Evolutionary conservation across 2,113 vertebrate genomes (phyloP).

Genomic region (Athene noctua): DNA sequence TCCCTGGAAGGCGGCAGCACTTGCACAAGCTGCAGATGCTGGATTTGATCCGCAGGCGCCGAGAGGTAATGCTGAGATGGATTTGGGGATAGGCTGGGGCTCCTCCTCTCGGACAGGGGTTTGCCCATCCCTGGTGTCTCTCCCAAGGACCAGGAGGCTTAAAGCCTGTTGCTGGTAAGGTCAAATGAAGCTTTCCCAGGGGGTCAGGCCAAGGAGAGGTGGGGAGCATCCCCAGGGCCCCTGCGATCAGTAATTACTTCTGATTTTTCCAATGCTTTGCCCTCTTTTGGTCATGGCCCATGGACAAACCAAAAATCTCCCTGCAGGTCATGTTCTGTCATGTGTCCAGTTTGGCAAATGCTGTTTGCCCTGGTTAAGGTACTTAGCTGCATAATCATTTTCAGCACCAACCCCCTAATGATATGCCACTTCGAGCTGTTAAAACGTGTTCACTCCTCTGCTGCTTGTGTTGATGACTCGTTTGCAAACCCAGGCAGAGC

Average conservation of each 20-base stretch:
- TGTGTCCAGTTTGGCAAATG: background rate
- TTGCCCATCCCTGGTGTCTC: background rate
- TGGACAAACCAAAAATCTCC: background rate
- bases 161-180: background rate
- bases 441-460: background rate
- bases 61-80: slow-evolving; percentile 61
- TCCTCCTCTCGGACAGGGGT: fast-evolving
- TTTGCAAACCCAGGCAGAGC: slow-evolving; percentile 72
- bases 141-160: background rate
- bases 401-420: background rate
- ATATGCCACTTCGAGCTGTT: fast-evolving
- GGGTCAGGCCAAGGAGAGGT: background rate
- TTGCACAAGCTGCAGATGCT: slow-evolving; percentile 79
- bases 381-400: background rate
- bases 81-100: background rate
- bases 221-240: background rate
- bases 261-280: background rate
- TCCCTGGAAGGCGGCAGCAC: slow-evolving; percentile 72
- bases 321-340: background rate
- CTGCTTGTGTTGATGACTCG: background rate
- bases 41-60: slow-evolving; percentile 64
- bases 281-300: background rate
- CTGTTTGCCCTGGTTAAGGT: background rate
- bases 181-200: background rate
- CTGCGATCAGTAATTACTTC: background rate